Conservation (phyloP, 2,797 vertebrate species). For the Lepilemur ruficaudatus region DNA sequence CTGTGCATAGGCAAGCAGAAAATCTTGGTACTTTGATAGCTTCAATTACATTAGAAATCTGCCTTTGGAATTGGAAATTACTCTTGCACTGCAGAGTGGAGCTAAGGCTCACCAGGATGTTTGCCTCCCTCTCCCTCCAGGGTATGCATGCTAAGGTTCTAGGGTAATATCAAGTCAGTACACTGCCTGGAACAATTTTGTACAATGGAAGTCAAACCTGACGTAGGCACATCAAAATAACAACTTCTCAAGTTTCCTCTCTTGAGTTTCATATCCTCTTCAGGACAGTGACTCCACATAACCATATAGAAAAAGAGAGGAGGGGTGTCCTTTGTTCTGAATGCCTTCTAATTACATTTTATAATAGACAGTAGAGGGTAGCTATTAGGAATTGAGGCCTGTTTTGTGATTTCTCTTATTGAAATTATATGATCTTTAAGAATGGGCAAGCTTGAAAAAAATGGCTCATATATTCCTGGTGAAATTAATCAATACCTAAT, state of each 20-base stretch:
- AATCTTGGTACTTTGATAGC: background rate
- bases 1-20: background rate
- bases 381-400: constrained; percentile 40
- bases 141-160: background rate
- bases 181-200: background rate
- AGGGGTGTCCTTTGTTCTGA: background rate
- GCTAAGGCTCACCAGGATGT: accelerated
- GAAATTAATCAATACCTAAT: constrained; percentile 92
- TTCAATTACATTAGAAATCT: background rate
- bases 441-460: constrained; percentile 67
- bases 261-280: background rate
- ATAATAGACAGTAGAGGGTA: background rate
- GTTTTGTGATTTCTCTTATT: constrained; percentile 48
- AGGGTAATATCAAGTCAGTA: background rate
- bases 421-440: constrained; percentile 77
- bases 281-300: background rate
- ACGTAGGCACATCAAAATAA: background rate
- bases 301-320: background rate
- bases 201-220: background rate
- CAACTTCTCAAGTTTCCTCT: background rate
- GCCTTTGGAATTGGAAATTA: background rate
- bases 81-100: background rate
- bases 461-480: constrained; percentile 55
- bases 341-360: background rate
- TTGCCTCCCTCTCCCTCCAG: background rate